Evolutionary conservation across 2,888 invertebrate genomes (phyloP), one percentile per base, ranked within the genome.

Genomic region (Cactoblastis cactorum): DNA sequence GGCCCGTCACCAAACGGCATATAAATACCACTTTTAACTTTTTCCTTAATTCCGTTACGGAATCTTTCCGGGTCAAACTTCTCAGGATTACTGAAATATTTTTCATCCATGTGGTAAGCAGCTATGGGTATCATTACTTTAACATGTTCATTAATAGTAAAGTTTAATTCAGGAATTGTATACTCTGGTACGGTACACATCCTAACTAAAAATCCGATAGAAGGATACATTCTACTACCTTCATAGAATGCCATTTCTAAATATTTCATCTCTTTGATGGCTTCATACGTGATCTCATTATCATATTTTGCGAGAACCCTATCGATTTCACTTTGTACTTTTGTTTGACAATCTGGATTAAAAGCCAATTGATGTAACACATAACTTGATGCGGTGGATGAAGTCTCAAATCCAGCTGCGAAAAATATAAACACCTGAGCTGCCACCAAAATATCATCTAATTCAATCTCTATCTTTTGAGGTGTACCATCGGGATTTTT

Each of bases 331-430:
- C 77, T 62, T 53, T 83, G 83, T 3, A 81, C 74, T 68, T 77
- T 88, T 47, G 69, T 68, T 59, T 90, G 91, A 28, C 76, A 78
- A 2, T 89, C 83, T 2, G 83, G 83, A 60, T 90, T 70, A 14
- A 79, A 83, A 19, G 91, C 90, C 6, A 91, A 63, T 55, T 85
- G 80, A 57, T 90, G 90, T n/a, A 89, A 67, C 1, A 84, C 76
- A 45, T 80, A 89, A 71, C 89, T 87, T 0, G 90, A 81, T 3
- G 88, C 80, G 0, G 86, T 83, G 0, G 90, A 90, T 0, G 91
- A 90, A 1, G 91, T 90, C 63, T 91, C 91, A 58, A 88, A 91
- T 5, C 91, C 91, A 51, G 90, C 91, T 15, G 80, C 88, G 39
- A 89, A 88, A 57, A 88, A 88, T 4, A 84, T 77, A 60, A 89